These are phyloP conservation scores for Pantherophis alleghaniensis DNA, from an alignment of 2,797 vertebrate species.

Conservation along the genomic window DNA sequence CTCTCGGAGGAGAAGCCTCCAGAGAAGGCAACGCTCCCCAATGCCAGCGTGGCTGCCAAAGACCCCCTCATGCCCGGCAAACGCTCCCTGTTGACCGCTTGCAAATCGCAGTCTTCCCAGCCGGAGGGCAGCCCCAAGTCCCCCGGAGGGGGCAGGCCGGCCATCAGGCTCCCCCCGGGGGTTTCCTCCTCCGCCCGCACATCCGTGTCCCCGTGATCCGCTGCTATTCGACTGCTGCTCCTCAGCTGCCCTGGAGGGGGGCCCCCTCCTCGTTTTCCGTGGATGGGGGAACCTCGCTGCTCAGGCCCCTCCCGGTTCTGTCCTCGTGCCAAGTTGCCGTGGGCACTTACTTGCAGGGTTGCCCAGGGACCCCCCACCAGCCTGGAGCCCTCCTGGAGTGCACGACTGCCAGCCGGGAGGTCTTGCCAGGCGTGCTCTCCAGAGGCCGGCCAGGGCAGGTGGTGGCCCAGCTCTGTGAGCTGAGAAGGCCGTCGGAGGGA, in stretches of 20 bases:
- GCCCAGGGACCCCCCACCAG: not conserved
- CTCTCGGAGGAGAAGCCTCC: conserved; percentile 63
- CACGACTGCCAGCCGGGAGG: not conserved
- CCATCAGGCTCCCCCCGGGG: conserved; percentile 85
- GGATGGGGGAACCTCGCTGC: conserved; percentile 68
- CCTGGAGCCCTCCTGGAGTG: conserved; percentile 37
- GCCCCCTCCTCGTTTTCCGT: conserved; percentile 73
- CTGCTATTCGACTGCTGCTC: not conserved
- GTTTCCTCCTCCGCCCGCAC: conserved; percentile 88
- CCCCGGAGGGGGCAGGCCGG: conserved; percentile 81
- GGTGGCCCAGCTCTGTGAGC: conserved; percentile 53
- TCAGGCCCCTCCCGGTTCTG: conserved; percentile 87
- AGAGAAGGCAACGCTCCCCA: conserved; percentile 55
- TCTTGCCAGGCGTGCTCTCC: conserved; percentile 7
- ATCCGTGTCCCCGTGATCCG: conserved; percentile 86
- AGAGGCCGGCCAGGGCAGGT: conserved; percentile 50
- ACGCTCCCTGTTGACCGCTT: conserved; percentile 83
- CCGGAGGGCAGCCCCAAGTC: conserved; percentile 77
- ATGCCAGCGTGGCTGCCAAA: conserved; percentile 64
- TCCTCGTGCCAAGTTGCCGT: conserved; percentile 83
- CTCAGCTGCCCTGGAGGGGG: not conserved
- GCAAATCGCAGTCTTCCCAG: conserved; percentile 92
- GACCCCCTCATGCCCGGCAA: conserved; percentile 79
- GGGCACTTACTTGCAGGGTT: conserved; percentile 69
- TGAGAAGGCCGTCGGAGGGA: conserved; percentile 45